Conservation (phyloP, 2,113 vertebrate species). For the Jacana jacana region DNA sequence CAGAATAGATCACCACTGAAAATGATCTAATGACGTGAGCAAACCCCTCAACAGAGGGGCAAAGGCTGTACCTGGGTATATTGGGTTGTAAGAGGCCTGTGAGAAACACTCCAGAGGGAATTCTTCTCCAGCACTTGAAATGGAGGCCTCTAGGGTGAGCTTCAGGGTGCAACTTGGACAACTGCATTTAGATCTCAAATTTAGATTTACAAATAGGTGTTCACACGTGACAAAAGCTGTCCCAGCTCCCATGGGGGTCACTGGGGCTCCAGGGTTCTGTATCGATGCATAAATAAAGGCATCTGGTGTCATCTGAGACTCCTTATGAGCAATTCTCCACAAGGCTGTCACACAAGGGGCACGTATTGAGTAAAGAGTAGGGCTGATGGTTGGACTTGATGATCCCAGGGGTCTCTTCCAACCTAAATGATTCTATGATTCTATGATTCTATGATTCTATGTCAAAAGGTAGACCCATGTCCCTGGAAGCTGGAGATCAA, state of each 20-base stretch:
- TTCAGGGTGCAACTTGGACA: background rate
- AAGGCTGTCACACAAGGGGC: no score
- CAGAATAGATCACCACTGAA: background rate
- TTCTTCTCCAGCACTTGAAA: background rate
- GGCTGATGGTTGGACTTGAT: no score
- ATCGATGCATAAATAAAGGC: background rate
- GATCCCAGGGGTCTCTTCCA: no score
- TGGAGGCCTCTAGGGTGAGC: background rate
- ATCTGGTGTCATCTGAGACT: background rate
- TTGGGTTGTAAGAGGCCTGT: background rate
- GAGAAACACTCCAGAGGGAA: background rate
- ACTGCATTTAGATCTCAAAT: background rate
- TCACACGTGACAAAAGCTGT: background rate
- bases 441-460: no score
- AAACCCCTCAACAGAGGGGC: background rate
- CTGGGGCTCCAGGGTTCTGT: background rate
- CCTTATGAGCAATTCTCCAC: background rate
- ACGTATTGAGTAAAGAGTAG: no score
- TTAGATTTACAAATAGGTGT: background rate
- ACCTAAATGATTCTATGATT: no score
- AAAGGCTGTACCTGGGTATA: background rate
- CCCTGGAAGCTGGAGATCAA: background rate
- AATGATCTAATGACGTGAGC: background rate
- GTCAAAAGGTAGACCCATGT: background rate
- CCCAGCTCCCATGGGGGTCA: accelerated